These are phyloP conservation scores for Tigriopus californicus DNA, from an alignment of 2,888 invertebrate genomes.

Conservation along the genomic window DNA sequence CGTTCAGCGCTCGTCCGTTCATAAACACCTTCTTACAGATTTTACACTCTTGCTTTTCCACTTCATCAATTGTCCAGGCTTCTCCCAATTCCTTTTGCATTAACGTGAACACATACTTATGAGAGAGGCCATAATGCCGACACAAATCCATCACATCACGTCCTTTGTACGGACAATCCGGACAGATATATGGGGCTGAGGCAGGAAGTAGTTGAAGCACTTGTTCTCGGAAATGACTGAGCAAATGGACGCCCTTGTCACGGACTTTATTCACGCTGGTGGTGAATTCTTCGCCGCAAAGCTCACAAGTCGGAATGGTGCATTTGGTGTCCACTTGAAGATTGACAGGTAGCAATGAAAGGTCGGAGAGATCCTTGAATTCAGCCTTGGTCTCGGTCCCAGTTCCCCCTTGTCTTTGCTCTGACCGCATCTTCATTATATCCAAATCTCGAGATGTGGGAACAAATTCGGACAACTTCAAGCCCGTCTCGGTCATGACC, in stretches of 20 bases:
- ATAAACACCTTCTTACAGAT: slow-evolving; percentile 10
- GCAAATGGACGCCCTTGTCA: slow-evolving; percentile 10
- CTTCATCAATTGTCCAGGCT: neutral
- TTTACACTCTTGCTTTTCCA: neutral
- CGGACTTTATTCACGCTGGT: slow-evolving; percentile 6
- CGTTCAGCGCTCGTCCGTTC: neutral
- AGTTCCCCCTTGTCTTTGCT: neutral
- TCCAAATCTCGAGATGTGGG: slow-evolving; percentile 7
- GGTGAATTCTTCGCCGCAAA: slow-evolving; percentile 15
- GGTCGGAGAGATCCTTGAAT: neutral
- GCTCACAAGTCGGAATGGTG: neutral
- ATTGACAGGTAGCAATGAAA: slow-evolving; percentile 3
- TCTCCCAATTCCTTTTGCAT: slow-evolving; percentile 12
- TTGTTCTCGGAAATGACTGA: slow-evolving; percentile 8
- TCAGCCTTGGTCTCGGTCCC: neutral
- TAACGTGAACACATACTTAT: neutral
- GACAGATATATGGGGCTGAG: slow-evolving; percentile 7
- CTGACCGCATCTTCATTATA: neutral
- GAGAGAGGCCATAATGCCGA: slow-evolving; percentile 10
- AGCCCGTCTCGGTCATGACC: neutral
- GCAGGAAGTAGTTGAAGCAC: neutral
- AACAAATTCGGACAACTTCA: slow-evolving; percentile 2
- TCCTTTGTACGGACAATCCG: slow-evolving; percentile 10
- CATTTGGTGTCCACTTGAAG: neutral
- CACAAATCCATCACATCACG: neutral